Conservation (phyloP, 2,888 invertebrate genomes). For the Ennomos fuscantarius region DNA sequence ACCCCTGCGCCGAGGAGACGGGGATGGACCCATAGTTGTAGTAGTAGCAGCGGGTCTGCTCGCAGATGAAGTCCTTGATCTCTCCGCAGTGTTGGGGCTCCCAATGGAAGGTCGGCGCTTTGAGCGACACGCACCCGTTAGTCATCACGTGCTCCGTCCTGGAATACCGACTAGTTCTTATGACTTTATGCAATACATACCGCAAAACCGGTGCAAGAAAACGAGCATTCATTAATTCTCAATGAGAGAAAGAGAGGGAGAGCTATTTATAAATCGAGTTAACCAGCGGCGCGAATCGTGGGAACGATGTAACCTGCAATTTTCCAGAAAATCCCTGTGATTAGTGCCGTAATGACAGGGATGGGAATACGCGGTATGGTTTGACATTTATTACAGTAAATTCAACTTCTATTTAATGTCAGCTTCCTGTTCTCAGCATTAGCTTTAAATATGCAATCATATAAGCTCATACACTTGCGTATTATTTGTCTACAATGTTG, state of each 20-base stretch:
- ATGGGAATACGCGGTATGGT: constrained; percentile 18
- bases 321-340: constrained; percentile 44
- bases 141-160: constrained; percentile 84
- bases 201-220: constrained; percentile 44
- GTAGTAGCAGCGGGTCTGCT: constrained; percentile 95
- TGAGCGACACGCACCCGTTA: constrained; percentile 91
- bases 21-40: constrained; percentile 96
- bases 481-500: neutral
- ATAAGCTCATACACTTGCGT: neutral
- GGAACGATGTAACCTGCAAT: constrained; percentile 49
- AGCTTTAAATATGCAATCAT: constrained; percentile 1
- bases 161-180: constrained; percentile 77
- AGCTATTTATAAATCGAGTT: constrained; percentile 47
- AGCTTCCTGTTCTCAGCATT: constrained; percentile 26
- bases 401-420: constrained; percentile 17
- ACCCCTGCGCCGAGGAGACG: constrained; percentile 96
- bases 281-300: constrained; percentile 50
- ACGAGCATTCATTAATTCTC: constrained; percentile 47
- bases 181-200: constrained; percentile 60
- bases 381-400: constrained; percentile 26
- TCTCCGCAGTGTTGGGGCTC: constrained; percentile 92
- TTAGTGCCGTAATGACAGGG: constrained; percentile 29
- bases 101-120: constrained; percentile 92
- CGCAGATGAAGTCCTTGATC: constrained; percentile 95
- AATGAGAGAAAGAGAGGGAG: constrained; percentile 40